Evolutionary conservation across 2,113 vertebrate genomes (phyloP), one percentile per base, ranked within the genome.

Genomic region (Eublepharis macularius): DNA sequence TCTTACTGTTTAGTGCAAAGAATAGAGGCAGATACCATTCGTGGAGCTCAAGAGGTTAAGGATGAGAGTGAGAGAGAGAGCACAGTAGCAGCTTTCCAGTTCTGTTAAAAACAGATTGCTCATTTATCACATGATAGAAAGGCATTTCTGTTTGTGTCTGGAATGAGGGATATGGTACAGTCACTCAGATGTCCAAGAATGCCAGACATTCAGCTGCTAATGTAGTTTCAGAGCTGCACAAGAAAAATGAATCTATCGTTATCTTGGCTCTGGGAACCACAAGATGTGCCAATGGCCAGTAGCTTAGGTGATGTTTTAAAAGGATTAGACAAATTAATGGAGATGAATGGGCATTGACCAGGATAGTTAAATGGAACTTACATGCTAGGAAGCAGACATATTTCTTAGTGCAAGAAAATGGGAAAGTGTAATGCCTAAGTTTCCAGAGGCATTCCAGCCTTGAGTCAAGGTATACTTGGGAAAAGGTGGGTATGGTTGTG

Each of bases 11-110:
- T 4, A n/a, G 85, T 80, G 73, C 43, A 75, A 87, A 83, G 87
- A 13, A 0, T 26, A 76, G 80, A 87, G 94, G 88, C 70, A 92
- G 85, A 39, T 6, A 0, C 19, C 19, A 39, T 36, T 0, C 89
- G 76, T 82, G 87, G 82, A 88, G 87, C 89, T 90, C 93, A 78
- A 11, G 87, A 84, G 86, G 90, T 89, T 90, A 86, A 84, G 76
- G 82, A 85, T 90, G 86, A 86, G 88, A 86, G 78, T 51, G n/a
- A 90, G 66, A 68, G 14, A 54, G 51, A 54, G 51, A 57, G 60
- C 89, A 86, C 90, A 86, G 91, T 12, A 60, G 76, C 90, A 45
- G 24, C 83, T 49, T 91, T 92, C 82, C 1, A 84, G 80, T 4
- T 88, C 2, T 39, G 29, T 60, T 84, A 6, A 63, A 39, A 86